Evolutionary conservation across 2,113 vertebrate genomes (phyloP).

Genomic region (Apteryx owenii): DNA sequence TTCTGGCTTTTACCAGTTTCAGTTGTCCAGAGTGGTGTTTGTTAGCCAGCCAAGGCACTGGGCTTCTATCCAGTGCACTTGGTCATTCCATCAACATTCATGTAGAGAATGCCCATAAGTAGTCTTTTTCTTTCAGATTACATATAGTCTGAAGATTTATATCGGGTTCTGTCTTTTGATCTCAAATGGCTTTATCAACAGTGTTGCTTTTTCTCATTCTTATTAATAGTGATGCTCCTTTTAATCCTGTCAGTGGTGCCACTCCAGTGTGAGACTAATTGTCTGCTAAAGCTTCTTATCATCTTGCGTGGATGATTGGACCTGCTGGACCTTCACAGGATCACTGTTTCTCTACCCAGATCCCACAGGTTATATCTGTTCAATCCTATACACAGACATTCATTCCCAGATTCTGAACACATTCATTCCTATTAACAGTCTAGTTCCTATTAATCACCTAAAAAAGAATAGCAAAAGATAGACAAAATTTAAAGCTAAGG

Average conservation of each 20-base stretch:
- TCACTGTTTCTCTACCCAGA: accelerated
- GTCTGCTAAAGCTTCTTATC: neutral
- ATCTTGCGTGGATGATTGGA: neutral
- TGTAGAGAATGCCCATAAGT: accelerated
- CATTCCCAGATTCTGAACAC: neutral
- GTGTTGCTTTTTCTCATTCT: neutral
- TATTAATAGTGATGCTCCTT: neutral
- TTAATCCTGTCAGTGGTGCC: neutral
- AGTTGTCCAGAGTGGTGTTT: accelerated
- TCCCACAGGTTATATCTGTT: neutral
- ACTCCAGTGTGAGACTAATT: neutral
- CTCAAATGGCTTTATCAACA: neutral
- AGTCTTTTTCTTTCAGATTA: neutral
- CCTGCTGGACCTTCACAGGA: neutral
- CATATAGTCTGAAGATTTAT: neutral
- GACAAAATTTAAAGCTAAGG: neutral
- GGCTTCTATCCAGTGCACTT: neutral
- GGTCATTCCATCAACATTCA: neutral
- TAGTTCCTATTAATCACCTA: neutral
- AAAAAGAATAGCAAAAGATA: neutral
- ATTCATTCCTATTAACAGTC: neutral
- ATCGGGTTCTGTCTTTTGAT: neutral
- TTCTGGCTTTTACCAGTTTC: neutral
- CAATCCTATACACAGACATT: accelerated
- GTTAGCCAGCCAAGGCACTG: neutral